A percentile compares a stretch with the other conserved stretches of the same genome.
Conservation (phyloP, 1,140 invertebrate species). For the Saccostrea cuccullata region DNA sequence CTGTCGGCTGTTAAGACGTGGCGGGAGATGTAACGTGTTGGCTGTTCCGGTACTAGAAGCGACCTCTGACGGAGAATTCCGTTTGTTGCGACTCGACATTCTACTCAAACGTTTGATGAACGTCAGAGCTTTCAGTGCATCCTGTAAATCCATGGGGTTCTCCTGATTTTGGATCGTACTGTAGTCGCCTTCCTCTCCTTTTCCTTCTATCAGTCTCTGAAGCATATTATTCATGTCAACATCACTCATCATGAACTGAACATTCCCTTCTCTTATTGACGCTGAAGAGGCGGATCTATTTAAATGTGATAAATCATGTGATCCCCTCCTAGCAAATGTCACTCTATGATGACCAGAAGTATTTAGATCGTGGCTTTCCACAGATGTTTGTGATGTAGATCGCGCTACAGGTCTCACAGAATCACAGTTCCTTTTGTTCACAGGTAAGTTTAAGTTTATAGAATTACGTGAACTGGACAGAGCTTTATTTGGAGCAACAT, state of each 20-base stretch:
- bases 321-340: slow-evolving; percentile 19
- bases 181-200: not conserved
- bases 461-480: not conserved
- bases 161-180: slow-evolving; percentile 27
- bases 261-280: slow-evolving; percentile 46
- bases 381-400: slow-evolving; percentile 23
- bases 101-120: slow-evolving; percentile 34
- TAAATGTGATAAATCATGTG: not conserved
- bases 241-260: slow-evolving; percentile 41
- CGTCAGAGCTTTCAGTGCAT: slow-evolving; percentile 19
- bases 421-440: slow-evolving; percentile 10
- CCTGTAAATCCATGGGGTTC: slow-evolving; percentile 30
- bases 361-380: not conserved
- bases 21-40: slow-evolving; percentile 2
- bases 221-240: slow-evolving; percentile 41
- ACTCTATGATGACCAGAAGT: slow-evolving; percentile 44
- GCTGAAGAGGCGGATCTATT: slow-evolving; percentile 45
- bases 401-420: not conserved
- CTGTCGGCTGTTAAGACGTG: slow-evolving; percentile 9
- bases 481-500: not conserved
- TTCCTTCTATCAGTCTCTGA: slow-evolving; percentile 25
- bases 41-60: not conserved
- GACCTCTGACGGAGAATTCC: not conserved
- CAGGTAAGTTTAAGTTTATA: not conserved
- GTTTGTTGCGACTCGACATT: slow-evolving; percentile 18